Base-by-base conservation (phyloP, 2,113 vertebrate species). In the Pelusios castaneus region DNA sequence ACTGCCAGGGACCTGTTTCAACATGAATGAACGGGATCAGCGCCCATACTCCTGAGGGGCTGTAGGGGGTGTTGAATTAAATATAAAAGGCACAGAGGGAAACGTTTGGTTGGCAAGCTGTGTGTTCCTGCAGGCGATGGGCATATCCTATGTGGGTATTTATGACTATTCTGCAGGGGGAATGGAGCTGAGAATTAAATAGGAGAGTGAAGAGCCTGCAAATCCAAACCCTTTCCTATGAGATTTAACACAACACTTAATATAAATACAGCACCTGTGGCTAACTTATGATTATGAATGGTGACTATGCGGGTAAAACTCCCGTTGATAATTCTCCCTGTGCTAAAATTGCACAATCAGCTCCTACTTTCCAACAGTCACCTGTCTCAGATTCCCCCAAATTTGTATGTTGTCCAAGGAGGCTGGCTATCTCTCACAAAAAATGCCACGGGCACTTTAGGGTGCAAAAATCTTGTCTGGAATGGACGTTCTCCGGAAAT, bases 41-140 rank as follows among this genome's bases (percentile, higher is more conserved):
- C 34, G 80, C 80, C 85, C 75, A 63, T 47, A 34, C 81, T 92
- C 85, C 85, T 80, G 85, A 80, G 83, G 81, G 90, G 80, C 70
- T 83, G 77, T 21, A 51, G 90, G 87, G 84, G 80, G 85, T 70
- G 85, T 80, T 84, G 85, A 27, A 52, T 80, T 84, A 56, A 88
- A 84, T 82, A 56, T 82, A 88, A 79, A 88, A 88, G 85, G 80
- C 80, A 88, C 85, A 70, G 24, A 75, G 85, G 85, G 90, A 63
- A 73, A 83, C 75, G 13, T 49, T 79, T 60, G 25, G 82, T 79
- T 92, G 81, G 85, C 85, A 84, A 88, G 56, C 51, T 2, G 85
- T 47, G 75, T 51, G 73, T 84, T 85, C 76, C 85, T 84, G 80
- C 81, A 56, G 85, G 90, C 90, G 3, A 67, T 47, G 78, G 73